Percentiles rank a stretch among this genome's conserved stretches.
phyloP scores from a whole-genome alignment of 2,888 invertebrate genomes.

The Meandrusa payeni region DNA sequence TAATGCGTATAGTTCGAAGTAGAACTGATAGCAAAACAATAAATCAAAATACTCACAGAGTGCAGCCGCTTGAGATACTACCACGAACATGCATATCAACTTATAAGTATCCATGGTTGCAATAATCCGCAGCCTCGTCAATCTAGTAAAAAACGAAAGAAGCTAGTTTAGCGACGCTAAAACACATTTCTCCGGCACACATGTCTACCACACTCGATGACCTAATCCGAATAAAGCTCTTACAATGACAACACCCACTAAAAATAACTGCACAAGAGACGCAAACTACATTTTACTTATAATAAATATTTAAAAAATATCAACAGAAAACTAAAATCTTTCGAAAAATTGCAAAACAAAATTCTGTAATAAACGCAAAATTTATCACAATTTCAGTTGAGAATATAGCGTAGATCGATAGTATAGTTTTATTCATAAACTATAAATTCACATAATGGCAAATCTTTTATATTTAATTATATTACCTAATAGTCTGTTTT shows the following conservation, averaged over 20 bases:
- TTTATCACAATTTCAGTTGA: too few species aligned
- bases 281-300: slow-evolving; percentile 46
- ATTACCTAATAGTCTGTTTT: slow-evolving; percentile 64
- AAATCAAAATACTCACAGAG: slow-evolving; percentile 58
- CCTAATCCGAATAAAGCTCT: slow-evolving; percentile 74
- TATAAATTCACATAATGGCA: background rate
- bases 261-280: slow-evolving; percentile 79
- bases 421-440: slow-evolving; percentile 22
- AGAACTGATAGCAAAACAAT: slow-evolving; percentile 31
- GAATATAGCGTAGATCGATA: slow-evolving; percentile 18
- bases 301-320: slow-evolving; percentile 40
- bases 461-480: slow-evolving; percentile 29
- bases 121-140: slow-evolving; percentile 52
- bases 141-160: slow-evolving; percentile 73
- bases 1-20: too few species aligned
- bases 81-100: slow-evolving; percentile 60
- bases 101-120: slow-evolving; percentile 64
- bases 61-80: slow-evolving; percentile 61
- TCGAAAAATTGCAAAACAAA: too few species aligned
- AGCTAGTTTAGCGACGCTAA: slow-evolving; percentile 53
- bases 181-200: slow-evolving; percentile 71
- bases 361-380: too few species aligned
- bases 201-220: slow-evolving; percentile 75
- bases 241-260: slow-evolving; percentile 81
- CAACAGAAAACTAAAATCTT: slow-evolving; percentile 2